Evolutionary conservation across 2,797 vertebrate species (phyloP), one percentile per base, ranked within the genome.

Genomic region (Lithobates sylvaticus): DNA sequence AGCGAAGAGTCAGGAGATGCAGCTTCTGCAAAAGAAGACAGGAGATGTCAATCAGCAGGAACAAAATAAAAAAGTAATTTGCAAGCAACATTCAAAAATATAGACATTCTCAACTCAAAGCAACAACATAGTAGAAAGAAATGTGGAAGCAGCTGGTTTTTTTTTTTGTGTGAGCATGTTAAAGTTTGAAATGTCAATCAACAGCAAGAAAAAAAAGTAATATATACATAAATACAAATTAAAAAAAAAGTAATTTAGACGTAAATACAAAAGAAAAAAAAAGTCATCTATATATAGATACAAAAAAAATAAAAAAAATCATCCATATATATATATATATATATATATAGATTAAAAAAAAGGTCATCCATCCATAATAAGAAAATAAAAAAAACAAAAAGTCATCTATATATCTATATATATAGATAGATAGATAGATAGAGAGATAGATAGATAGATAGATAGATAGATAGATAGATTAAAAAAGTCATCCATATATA

Each of bases 21-120:
- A 23, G 61, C 9, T 65, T 80, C 81, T 87, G 81, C 1, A 80
- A 87, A 21, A 74, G 18, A 36, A 77, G 44, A 78, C 26, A 64
- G 47, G 39, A 23, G n/a, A 8, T 36, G 29, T 78, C 74, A 83
- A 50, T 83, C 15, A 26, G 3, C 8, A 77, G 16, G 16, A n/a
- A 67, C 18, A 36, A 36, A 36, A 13, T 6, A 67, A 74, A 74
- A 0, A 29, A 65, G 6, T 39, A 2, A 39, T 39, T 2, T 13
- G 54, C n/a, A 76, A 76, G 15, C 12, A 64, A 77, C 16, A 23
- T 10, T 42, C 4, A 32, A 73, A 73, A 42, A 73, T 15, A 18
- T 12, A 27, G 26, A 34, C 26, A 15, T 15, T 47, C 44, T 2
- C 44, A 47, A 47, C 10, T 1, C 10, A 47, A 47, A 54, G 15